These are phyloP conservation scores for Merodon equestris DNA, from an alignment of 2,888 invertebrate genomes.

Conservation along the genomic window DNA sequence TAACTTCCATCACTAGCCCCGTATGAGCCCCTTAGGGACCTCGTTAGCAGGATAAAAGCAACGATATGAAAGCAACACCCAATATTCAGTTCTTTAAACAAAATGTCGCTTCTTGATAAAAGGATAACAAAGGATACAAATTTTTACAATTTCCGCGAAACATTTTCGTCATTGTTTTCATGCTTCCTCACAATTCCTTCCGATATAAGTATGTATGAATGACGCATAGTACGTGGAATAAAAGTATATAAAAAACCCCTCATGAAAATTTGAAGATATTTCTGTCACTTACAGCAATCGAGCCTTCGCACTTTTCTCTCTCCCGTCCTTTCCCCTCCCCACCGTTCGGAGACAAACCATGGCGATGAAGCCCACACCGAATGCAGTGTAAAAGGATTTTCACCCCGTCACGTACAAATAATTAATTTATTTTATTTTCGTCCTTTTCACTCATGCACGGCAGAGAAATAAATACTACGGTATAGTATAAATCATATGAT, in stretches of 20 bases:
- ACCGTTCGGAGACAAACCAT: neutral
- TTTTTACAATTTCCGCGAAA: slow-evolving; percentile 28
- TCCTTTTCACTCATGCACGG: too few species aligned
- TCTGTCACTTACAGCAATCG: neutral
- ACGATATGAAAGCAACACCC: slow-evolving; percentile 10
- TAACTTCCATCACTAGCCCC: too few species aligned
- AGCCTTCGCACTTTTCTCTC: too few species aligned
- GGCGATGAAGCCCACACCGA: slow-evolving; percentile 16
- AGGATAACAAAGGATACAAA: slow-evolving; percentile 14
- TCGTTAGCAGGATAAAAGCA: slow-evolving; percentile 7
- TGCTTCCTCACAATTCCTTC: too few species aligned
- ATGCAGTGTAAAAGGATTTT: slow-evolving; percentile 35
- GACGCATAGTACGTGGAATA: too few species aligned
- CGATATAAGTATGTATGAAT: too few species aligned
- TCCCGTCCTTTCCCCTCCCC: too few species aligned
- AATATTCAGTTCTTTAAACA: slow-evolving; percentile 10
- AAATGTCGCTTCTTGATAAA: neutral
- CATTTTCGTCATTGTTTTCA: too few species aligned
- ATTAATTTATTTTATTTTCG: slow-evolving; percentile 41
- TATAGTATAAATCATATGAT: neutral
- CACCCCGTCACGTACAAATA: slow-evolving; percentile 53
- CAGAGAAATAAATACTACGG: neutral
- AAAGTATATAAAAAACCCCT: too few species aligned
- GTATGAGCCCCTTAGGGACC: slow-evolving; percentile 1
- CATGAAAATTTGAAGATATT: too few species aligned